Conservation (phyloP, 2,113 vertebrate genomes). For the Bujurquina vittata region DNA sequence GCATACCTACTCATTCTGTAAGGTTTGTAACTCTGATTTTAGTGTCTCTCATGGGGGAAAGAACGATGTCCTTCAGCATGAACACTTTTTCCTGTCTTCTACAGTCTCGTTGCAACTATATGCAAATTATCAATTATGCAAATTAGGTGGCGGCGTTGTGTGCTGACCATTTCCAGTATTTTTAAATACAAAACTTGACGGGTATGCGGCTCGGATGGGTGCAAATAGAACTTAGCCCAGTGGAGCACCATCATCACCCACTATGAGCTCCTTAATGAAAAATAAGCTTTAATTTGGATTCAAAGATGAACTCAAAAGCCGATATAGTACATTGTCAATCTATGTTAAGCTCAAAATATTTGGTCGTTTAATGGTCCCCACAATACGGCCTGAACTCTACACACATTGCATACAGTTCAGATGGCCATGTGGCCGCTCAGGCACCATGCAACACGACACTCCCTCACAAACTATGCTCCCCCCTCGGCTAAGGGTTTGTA, state of each 20-base stretch:
- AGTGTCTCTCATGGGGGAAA: too few species aligned
- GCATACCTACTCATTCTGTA: too few species aligned
- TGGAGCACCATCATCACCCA: neutral
- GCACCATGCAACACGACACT: constrained; percentile 32
- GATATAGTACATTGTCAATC: neutral
- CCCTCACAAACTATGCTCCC: neutral
- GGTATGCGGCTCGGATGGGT: too few species aligned
- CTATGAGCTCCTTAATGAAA: neutral
- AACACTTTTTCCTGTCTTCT: too few species aligned
- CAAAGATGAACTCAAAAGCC: neutral
- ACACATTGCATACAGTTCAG: neutral
- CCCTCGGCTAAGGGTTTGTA: too few species aligned
- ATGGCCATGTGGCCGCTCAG: constrained; percentile 25
- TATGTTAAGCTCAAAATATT: neutral
- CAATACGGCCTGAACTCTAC: neutral
- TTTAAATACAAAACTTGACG: too few species aligned
- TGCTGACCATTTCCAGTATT: too few species aligned
- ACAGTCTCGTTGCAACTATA: too few species aligned
- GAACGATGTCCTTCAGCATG: too few species aligned
- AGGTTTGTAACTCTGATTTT: too few species aligned
- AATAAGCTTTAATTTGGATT: neutral
- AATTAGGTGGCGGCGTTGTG: too few species aligned
- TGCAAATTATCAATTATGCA: too few species aligned
- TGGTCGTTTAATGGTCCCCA: neutral
- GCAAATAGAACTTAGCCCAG: neutral